A percentile compares a stretch with the other conserved stretches of the same genome.
Evolutionary conservation across 2,888 invertebrate genomes (phyloP).

Genomic region (Eupelmus urozonus): DNA sequence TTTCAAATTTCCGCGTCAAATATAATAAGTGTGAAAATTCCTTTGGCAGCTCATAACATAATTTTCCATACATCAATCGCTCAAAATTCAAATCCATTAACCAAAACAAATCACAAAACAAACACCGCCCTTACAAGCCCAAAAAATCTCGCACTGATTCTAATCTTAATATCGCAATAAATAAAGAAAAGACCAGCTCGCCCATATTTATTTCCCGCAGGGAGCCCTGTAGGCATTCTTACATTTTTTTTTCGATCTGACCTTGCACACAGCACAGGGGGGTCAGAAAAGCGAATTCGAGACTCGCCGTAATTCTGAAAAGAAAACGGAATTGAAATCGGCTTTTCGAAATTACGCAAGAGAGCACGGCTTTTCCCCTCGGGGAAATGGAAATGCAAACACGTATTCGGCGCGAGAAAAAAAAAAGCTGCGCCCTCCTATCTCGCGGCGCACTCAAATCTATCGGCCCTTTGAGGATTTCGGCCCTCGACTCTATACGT

Average conservation of each 20-base stretch:
- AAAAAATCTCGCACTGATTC: not conserved
- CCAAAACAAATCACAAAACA: no score
- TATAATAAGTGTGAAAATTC: no score
- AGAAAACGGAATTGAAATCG: slow-evolving; percentile 75
- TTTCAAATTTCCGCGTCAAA: no score
- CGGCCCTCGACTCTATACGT: slow-evolving; percentile 62
- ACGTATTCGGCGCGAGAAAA: slow-evolving; percentile 62
- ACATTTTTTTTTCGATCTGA: slow-evolving; percentile 10
- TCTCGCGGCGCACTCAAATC: slow-evolving; percentile 33
- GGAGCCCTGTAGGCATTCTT: not conserved
- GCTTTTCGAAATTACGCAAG: slow-evolving; percentile 75
- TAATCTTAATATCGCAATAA: slow-evolving; percentile 24
- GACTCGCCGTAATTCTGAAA: slow-evolving; percentile 70
- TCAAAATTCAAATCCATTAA: no score
- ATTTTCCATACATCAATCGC: no score
- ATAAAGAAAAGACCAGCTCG: slow-evolving; percentile 6
- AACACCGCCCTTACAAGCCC: no score
- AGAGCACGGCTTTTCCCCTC: slow-evolving; percentile 54
- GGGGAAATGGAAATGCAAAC: slow-evolving; percentile 74
- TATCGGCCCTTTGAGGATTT: slow-evolving; percentile 70
- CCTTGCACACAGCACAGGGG: not conserved
- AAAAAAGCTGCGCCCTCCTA: not conserved
- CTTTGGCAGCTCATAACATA: no score
- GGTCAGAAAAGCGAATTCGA: slow-evolving; percentile 60
- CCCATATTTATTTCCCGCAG: not conserved